These are phyloP conservation scores for Mastacembelus armatus DNA, from an alignment of 2,797 vertebrate genomes.

Conservation along the genomic window DNA sequence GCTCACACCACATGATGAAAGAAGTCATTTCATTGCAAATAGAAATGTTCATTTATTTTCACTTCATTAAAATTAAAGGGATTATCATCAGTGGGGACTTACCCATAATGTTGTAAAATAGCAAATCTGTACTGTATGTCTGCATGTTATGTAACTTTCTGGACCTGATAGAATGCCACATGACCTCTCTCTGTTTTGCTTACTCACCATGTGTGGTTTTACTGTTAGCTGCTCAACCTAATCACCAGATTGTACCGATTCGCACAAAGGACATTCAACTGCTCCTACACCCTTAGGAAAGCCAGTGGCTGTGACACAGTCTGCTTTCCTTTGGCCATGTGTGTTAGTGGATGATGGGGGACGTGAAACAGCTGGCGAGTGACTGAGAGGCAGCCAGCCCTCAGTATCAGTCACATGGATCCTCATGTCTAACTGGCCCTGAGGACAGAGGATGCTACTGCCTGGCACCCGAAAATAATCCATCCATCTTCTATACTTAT, in stretches of 20 bases:
- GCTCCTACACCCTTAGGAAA: conserved; percentile 5
- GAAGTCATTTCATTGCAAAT: conserved; percentile 40
- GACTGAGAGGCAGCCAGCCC: conserved; percentile 45
- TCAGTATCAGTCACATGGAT: conserved; percentile 33
- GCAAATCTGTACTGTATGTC: conserved; percentile 42
- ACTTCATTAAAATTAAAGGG: conserved; percentile 52
- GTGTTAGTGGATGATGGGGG: conserved; percentile 24
- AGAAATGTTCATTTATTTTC: conserved; percentile 32
- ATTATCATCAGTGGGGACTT: conserved; percentile 53
- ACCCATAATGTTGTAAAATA: conserved; percentile 40
- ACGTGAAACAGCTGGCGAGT: conserved; percentile 47
- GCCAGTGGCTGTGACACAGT: conserved; percentile 6
- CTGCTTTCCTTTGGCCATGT: conserved; percentile 18
- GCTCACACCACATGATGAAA: conserved; percentile 35
- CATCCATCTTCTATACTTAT: too few species aligned
- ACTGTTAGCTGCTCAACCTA: conserved; percentile 12
- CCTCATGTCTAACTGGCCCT: conserved; percentile 1
- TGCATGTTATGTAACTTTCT: conserved; percentile 51
- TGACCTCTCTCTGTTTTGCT: conserved; percentile 11
- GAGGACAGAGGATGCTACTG: conserved; percentile 17
- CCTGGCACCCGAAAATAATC: conserved; percentile 4
- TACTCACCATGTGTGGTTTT: conserved; percentile 1
- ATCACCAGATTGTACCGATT: conserved; percentile 23
- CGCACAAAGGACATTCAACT: conserved; percentile 9
- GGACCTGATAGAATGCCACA: conserved; percentile 34